Evolutionary conservation across 2,113 vertebrate genomes (phyloP).

Genomic region (Sylvilagus bachmani): DNA sequence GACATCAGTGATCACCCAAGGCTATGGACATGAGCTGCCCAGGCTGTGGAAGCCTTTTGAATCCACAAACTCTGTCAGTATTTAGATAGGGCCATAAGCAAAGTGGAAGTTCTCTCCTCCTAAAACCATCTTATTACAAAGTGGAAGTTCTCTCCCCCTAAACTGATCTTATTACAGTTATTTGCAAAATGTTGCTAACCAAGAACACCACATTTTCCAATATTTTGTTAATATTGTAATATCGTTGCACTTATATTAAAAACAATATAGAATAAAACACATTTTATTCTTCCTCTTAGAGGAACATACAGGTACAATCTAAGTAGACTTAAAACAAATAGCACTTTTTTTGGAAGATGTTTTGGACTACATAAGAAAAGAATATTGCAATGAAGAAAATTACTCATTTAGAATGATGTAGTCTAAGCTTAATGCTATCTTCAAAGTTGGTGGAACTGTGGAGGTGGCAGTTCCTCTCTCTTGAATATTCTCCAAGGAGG

Average conservation of each 20-base stretch:
- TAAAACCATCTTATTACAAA: too few species aligned
- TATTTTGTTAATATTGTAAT: neutral
- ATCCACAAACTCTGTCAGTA: too few species aligned
- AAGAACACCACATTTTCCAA: neutral
- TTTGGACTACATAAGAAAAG: neutral
- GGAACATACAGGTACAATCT: neutral
- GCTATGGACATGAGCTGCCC: too few species aligned
- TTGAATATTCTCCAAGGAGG: neutral
- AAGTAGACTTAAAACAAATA: constrained; percentile 26
- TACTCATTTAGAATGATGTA: constrained; percentile 29
- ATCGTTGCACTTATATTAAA: constrained; percentile 3
- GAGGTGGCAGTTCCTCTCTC: neutral
- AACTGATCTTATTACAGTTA: constrained; percentile 25
- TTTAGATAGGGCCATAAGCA: too few species aligned
- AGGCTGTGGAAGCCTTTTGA: too few species aligned
- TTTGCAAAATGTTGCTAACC: constrained; percentile 14
- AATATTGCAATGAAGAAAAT: neutral
- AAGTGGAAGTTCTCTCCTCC: too few species aligned
- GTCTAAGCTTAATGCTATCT: neutral
- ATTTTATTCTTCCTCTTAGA: neutral
- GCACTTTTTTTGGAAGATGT: neutral
- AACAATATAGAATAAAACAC: constrained; percentile 15
- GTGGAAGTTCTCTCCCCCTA: neutral
- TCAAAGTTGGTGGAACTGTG: neutral
- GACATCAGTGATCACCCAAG: too few species aligned